A percentile compares a stretch with the other conserved stretches of the same genome.
Conservation (phyloP, 2,113 vertebrate genomes). For the Ivindomyrus marchei region DNA sequence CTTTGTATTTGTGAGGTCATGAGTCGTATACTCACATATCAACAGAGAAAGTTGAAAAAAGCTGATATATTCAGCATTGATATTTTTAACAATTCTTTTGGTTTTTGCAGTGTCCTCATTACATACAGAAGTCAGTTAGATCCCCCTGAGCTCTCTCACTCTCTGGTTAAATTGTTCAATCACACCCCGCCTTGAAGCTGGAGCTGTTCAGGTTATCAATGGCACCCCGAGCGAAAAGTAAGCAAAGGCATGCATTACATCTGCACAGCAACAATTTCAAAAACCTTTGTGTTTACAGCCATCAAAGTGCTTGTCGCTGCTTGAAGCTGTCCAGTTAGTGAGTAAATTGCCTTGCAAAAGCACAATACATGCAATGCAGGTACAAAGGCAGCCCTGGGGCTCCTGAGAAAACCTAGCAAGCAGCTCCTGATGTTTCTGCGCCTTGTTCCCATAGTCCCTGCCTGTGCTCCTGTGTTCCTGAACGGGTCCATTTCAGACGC, state of each 20-base stretch:
- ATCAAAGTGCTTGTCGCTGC: not conserved
- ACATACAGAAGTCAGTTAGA: not conserved
- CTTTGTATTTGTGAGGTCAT: not conserved
- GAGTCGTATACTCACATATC: not conserved
- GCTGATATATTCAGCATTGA: not conserved
- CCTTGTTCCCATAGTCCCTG: not conserved
- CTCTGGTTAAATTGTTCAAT: not conserved
- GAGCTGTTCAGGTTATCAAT: not conserved
- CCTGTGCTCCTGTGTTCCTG: not conserved
- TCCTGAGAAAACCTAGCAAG: not conserved
- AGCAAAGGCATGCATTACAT: not conserved
- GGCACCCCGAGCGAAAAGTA: not conserved
- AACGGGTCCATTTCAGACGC: not conserved
- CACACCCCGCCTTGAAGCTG: not conserved
- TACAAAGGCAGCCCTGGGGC: not conserved
- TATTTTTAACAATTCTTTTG: not conserved
- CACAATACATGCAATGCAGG: not conserved
- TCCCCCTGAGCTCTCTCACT: not conserved
- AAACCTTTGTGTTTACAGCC: constrained; percentile 1
- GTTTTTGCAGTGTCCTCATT: not conserved
- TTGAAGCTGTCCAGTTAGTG: not conserved
- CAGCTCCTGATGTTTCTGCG: not conserved
- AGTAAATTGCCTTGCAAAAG: not conserved
- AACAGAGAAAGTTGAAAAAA: not conserved
- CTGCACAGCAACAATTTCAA: not conserved